These are phyloP conservation scores for Carcharodon carcharias DNA, from an alignment of 2,797 vertebrate species.

Conservation along the genomic window DNA sequence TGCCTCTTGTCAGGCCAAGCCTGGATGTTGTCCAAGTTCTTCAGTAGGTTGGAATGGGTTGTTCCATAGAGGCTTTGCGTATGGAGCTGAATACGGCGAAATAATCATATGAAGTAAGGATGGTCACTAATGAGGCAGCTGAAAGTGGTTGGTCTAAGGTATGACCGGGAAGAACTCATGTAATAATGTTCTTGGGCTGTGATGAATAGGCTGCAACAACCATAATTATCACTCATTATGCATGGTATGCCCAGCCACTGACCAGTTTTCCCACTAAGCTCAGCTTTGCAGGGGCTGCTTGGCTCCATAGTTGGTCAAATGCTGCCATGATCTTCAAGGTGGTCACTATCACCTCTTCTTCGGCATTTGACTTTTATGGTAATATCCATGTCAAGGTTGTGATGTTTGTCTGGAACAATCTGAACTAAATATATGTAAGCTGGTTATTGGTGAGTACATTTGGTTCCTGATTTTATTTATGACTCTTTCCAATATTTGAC, in stretches of 20 bases:
- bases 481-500: too few relatives aligned
- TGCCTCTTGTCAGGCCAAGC: background rate
- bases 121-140: background rate
- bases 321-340: background rate
- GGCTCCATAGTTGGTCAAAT: background rate
- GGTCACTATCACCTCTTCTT: background rate
- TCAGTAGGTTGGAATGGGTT: background rate
- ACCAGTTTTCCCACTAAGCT: background rate
- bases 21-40: background rate
- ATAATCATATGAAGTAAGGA: too few relatives aligned
- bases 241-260: too few relatives aligned
- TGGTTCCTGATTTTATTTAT: too few relatives aligned
- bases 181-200: background rate
- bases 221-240: background rate
- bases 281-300: background rate
- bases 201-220: background rate
- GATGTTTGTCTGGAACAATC: too few relatives aligned
- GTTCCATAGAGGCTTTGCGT: too few relatives aligned
- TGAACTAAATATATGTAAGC: too few relatives aligned
- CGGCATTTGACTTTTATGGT: background rate
- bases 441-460: too few relatives aligned
- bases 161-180: background rate
- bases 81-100: too few relatives aligned
- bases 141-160: background rate
- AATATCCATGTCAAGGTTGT: background rate